Percentiles rank a stretch among this genome's conserved stretches.
These are phyloP conservation scores for Perccottus glenii DNA, from an alignment of 2,113 vertebrate species.

Conservation along the genomic window DNA sequence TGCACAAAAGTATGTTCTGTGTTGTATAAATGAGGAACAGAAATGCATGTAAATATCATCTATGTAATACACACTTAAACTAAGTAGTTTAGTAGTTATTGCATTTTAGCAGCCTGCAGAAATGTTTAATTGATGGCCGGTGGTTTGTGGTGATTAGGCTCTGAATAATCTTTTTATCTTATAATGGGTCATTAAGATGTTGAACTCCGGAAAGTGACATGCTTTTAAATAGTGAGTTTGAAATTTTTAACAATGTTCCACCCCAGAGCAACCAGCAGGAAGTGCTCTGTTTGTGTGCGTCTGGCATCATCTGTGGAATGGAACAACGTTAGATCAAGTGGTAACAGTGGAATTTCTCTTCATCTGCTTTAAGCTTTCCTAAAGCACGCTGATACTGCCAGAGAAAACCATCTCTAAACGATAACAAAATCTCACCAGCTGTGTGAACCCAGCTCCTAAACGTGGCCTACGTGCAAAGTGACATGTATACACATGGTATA, in stretches of 20 bases:
- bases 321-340: conserved; percentile 46
- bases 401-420: conserved; percentile 34
- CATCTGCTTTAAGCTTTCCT: conserved; percentile 46
- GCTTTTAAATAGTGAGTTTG: conserved; percentile 40
- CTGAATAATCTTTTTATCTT: neutral
- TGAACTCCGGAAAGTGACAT: conserved; percentile 39
- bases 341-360: conserved; percentile 48
- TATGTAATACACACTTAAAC: too few relatives aligned
- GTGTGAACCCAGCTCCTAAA: conserved; percentile 15
- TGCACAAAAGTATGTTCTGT: too few relatives aligned
- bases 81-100: too few relatives aligned
- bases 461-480: conserved; percentile 18
- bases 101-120: neutral
- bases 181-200: conserved; percentile 23
- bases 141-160: too few relatives aligned
- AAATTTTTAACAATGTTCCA: conserved; percentile 64
- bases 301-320: conserved; percentile 44
- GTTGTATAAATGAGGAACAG: too few relatives aligned
- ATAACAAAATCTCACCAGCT: conserved; percentile 59
- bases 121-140: too few relatives aligned
- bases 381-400: conserved; percentile 33
- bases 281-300: conserved; percentile 40
- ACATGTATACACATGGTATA: conserved; percentile 35
- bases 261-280: conserved; percentile 59
- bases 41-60: too few relatives aligned